phyloP scores from a whole-genome alignment of 2,797 vertebrate genomes.

The Pantherophis alleghaniensis region DNA sequence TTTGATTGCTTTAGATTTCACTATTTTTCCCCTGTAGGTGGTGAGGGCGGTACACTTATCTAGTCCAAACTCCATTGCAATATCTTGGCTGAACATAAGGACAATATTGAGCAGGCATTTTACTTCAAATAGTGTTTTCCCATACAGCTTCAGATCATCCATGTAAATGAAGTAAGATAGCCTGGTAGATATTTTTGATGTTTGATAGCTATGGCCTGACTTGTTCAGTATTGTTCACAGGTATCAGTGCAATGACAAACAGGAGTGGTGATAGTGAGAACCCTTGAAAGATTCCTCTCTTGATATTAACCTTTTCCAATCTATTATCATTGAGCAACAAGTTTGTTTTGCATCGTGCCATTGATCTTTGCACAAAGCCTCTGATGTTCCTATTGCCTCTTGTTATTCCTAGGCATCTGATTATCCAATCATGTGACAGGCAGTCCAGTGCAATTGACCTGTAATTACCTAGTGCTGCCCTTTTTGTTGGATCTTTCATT shows the following conservation, averaged over 20 bases:
- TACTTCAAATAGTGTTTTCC: not conserved
- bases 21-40: not conserved
- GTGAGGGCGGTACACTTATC: not conserved
- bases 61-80: not conserved
- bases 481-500: not conserved
- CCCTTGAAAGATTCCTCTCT: not conserved
- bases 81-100: not conserved
- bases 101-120: not conserved
- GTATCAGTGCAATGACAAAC: not conserved
- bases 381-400: not conserved
- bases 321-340: not conserved
- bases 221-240: not conserved
- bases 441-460: not conserved
- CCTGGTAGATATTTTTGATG: not conserved
- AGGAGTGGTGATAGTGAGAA: not conserved
- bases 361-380: not conserved
- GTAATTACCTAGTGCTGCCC: not conserved
- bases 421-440: not conserved
- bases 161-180: not conserved
- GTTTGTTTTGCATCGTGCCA: not conserved
- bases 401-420: not conserved
- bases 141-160: not conserved
- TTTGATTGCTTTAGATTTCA: not conserved
- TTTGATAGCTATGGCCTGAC: not conserved
- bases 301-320: not conserved